Base-by-base conservation (phyloP, 2,113 vertebrate species). In the Gila orcuttii region DNA sequence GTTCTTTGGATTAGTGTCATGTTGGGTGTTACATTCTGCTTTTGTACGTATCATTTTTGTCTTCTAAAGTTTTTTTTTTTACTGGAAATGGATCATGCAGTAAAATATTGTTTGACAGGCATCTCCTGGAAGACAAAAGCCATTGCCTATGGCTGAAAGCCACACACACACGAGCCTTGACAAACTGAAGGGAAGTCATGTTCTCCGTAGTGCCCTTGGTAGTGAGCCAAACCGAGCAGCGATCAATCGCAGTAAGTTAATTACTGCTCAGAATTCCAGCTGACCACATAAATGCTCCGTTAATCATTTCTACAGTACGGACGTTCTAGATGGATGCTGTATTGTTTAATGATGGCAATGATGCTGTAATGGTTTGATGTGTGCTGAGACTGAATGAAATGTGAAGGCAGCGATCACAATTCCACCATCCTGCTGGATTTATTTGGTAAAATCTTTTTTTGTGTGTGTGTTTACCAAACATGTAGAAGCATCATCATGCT, bases 121-220 rank as follows among this genome's bases (percentile, higher is more conserved):
- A 42, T 62, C 79, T 64, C 23, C 36, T 33, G 28, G 28, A 31
- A 42, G 77, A 78, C 77, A 79, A 39, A 79, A 79, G 57, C 17
- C 13, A 31, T 45, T 17, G 42, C 23, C 73, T 47, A 8, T 21
- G 79, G 10, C 39, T 47, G 52, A 39, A 11, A 79, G 19, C n/a
- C 33, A 59, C 57, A 57, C 21, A 57, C 57, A 36, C 55, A 79
- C 60, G 50, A 78, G 50, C 19, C 10, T 19, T 33, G 75, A 36
- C 47, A 33, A 3, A 9, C 47, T 55, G 15, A 52, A 55, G 52
- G 9, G 5, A 59, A 36, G 33, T 39, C 5, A 8, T 33, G 11
- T 23, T 55, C 52, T 78, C 28, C 19, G 10, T 23, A 79, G 73
- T 75, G 73, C 76, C 31, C 57, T 25, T 60, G 77, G 57, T 42